Evolutionary conservation across 2,888 invertebrate genomes (phyloP).

Genomic region (Bellardia pandia): DNA sequence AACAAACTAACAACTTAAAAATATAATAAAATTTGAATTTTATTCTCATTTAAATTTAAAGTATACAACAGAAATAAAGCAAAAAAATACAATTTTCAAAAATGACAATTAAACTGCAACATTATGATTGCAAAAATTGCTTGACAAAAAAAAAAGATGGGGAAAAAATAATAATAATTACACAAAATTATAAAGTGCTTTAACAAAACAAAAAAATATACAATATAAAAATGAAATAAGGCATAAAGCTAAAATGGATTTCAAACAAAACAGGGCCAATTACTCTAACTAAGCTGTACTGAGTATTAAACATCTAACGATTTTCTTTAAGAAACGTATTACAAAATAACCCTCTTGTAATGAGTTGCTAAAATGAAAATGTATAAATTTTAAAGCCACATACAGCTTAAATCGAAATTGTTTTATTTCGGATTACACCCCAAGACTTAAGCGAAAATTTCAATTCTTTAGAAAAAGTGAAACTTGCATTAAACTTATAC

Average conservation of each 20-base stretch:
- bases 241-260: neutral
- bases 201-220: slow-evolving; percentile 44
- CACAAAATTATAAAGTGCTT: slow-evolving; percentile 36
- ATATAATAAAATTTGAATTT: slow-evolving; percentile 9
- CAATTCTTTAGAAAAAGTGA: too few species aligned
- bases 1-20: slow-evolving; percentile 21
- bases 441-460: too few species aligned
- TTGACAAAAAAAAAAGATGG: slow-evolving; percentile 23
- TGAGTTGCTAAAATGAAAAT: too few species aligned
- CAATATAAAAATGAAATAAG: slow-evolving; percentile 33
- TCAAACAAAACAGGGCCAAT: neutral
- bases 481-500: too few species aligned
- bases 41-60: slow-evolving; percentile 30
- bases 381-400: too few species aligned
- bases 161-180: slow-evolving; percentile 7
- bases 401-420: too few species aligned
- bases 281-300: too few species aligned
- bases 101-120: slow-evolving; percentile 37
- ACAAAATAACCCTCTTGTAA: too few species aligned
- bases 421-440: too few species aligned
- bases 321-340: too few species aligned
- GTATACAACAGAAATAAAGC: slow-evolving; percentile 23
- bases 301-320: too few species aligned
- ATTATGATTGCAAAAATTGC: slow-evolving; percentile 33
- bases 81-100: slow-evolving; percentile 25